Conservation (phyloP, 1,140 invertebrate genomes). For the Drosophila nigromelanica region DNA sequence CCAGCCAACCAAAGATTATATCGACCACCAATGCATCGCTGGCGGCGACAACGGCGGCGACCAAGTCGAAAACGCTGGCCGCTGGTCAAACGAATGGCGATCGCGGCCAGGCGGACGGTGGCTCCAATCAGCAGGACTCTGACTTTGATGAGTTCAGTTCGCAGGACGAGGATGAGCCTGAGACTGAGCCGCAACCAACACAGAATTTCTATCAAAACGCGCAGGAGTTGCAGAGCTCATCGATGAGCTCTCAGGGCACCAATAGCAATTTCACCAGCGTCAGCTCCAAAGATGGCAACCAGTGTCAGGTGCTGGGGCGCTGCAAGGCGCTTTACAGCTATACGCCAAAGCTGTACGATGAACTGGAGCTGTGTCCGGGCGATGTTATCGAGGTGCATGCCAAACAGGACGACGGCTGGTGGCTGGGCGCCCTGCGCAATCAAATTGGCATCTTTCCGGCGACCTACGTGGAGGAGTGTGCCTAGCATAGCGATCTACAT, state of each 20-base stretch:
- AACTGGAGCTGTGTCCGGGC: constrained; percentile 92
- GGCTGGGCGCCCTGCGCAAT: constrained; percentile 94
- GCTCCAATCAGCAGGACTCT: constrained; percentile 91
- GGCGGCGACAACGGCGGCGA: constrained; percentile 18
- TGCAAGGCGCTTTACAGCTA: constrained; percentile 95
- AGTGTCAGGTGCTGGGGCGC: constrained; percentile 55
- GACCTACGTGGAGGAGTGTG: constrained; percentile 92
- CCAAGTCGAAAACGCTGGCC: constrained; percentile 57
- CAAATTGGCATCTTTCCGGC: constrained; percentile 95
- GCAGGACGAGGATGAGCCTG: constrained; percentile 86
- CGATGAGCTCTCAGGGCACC: constrained; percentile 31
- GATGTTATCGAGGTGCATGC: constrained; percentile 95
- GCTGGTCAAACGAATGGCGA: constrained; percentile 83
- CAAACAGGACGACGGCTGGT: constrained; percentile 97
- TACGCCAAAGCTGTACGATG: constrained; percentile 93
- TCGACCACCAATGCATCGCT: constrained; percentile 62
- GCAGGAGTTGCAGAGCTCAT: constrained; percentile 57
- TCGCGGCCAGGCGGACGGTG: constrained; percentile 92
- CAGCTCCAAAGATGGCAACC: constrained; percentile 24
- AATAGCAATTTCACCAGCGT: constrained; percentile 21
- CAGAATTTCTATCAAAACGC: constrained; percentile 73
- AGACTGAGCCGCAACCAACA: constrained; percentile 84
- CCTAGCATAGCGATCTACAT: constrained; percentile 56
- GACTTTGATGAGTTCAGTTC: constrained; percentile 92
- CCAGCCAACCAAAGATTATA: constrained; percentile 79